Evolutionary conservation across 2,797 vertebrate species (phyloP).

Genomic region (Darevskia mixta): DNA sequence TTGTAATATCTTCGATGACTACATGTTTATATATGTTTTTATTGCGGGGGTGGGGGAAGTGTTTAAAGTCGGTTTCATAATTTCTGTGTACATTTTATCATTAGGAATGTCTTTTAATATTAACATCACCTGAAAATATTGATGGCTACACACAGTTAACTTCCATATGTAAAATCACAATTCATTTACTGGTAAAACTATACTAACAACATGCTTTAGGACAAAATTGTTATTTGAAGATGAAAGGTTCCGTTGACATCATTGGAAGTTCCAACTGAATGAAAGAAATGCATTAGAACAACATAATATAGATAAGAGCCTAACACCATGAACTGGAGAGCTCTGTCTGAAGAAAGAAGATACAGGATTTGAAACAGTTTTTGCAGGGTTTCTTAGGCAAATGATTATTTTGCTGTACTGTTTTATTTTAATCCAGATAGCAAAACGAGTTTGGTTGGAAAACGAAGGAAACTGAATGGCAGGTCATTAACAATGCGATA

Average conservation of each 20-base stretch:
- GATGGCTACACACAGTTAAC: not conserved
- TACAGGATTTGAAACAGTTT: conserved; percentile 21
- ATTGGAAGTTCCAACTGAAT: not conserved
- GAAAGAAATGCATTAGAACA: conserved; percentile 17
- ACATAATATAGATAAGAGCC: not conserved
- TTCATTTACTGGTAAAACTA: conserved; percentile 23
- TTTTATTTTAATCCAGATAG: not conserved
- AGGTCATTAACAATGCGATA: conserved; percentile 13
- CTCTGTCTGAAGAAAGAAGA: not conserved
- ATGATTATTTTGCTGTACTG: not conserved
- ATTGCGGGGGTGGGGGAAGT: not conserved
- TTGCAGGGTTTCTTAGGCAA: not conserved
- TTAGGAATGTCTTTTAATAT: not conserved
- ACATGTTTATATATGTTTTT: rapidly evolving
- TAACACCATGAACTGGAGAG: not conserved
- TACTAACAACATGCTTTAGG: not conserved
- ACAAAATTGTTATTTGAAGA: conserved; percentile 29
- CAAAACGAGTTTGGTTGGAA: conserved; percentile 11
- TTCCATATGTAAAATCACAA: not conserved
- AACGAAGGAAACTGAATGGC: conserved; percentile 47
- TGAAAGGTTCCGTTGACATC: conserved; percentile 11
- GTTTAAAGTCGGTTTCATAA: not conserved
- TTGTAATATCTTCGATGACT: not conserved
- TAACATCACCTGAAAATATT: not conserved
- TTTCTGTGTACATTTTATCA: not conserved